A percentile compares a stretch with the other conserved stretches of the same genome.
Evolutionary conservation across 2,888 invertebrate species (phyloP).

Genomic region (Apodemia duryi): DNA sequence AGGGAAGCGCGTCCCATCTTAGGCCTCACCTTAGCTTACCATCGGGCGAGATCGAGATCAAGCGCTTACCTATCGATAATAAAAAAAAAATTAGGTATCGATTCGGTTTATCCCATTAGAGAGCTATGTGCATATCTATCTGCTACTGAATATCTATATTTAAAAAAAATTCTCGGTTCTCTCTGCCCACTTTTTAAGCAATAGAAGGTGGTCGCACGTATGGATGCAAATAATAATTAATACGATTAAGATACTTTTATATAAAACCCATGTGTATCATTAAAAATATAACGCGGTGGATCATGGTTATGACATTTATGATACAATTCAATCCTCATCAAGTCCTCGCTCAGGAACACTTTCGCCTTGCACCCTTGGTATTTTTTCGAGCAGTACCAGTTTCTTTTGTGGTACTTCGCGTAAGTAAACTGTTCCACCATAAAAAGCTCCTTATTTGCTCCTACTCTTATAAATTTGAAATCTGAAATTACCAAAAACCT

Average conservation of each 20-base stretch:
- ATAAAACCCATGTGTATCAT: slow-evolving; percentile 12
- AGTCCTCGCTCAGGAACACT: slow-evolving; percentile 32
- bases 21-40: no score
- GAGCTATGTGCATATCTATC: no score
- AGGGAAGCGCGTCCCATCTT: no score
- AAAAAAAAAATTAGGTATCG: no score
- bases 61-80: no score
- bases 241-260: background rate
- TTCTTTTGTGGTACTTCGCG: slow-evolving; percentile 32
- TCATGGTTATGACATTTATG: slow-evolving; percentile 19
- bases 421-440: slow-evolving; percentile 39
- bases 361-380: slow-evolving; percentile 43
- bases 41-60: no score
- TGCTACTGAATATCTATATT: no score
- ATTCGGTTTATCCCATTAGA: no score
- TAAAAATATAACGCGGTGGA: slow-evolving; percentile 15
- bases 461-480: slow-evolving; percentile 26
- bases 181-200: no score
- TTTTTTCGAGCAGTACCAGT: slow-evolving; percentile 45
- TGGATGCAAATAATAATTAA: background rate
- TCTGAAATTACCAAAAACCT: slow-evolving; percentile 15
- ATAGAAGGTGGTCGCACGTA: background rate
- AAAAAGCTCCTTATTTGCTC: slow-evolving; percentile 28
- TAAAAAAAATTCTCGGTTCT: no score
- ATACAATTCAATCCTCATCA: background rate